These are phyloP conservation scores for Hydrochoerus hydrochaeris DNA, from an alignment of 2,113 vertebrate species.

Conservation along the genomic window DNA sequence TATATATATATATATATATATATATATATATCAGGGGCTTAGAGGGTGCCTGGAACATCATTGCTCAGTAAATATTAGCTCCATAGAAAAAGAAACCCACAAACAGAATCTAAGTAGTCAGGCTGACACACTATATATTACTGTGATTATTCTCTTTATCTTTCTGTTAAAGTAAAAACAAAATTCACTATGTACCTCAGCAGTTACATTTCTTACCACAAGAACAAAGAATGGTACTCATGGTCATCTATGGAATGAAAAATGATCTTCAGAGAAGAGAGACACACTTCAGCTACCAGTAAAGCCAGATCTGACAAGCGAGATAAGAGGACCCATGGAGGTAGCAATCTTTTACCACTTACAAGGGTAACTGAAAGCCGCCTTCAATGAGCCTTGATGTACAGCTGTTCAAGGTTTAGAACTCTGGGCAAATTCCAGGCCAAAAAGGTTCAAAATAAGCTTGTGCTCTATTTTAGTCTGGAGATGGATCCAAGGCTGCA, in stretches of 20 bases:
- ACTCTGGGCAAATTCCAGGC: not conserved
- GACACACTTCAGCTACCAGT: not conserved
- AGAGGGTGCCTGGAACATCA: not conserved
- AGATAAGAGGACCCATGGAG: not conserved
- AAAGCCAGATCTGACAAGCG: not conserved
- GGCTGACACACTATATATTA: not conserved
- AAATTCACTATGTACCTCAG: not conserved
- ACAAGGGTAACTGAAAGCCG: not conserved
- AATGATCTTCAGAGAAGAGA: not conserved
- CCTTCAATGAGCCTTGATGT: not conserved
- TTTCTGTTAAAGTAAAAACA: constrained; percentile 15
- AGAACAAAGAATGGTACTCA: not conserved
- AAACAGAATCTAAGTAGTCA: constrained; percentile 26
- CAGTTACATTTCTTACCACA: not conserved
- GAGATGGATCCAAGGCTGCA: not conserved
- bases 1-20: not conserved
- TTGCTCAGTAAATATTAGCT: constrained; percentile 17
- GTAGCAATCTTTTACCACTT: not conserved
- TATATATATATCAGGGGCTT: not conserved
- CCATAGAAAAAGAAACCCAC: not conserved
- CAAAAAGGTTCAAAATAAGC: not conserved
- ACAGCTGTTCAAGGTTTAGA: constrained; percentile 4
- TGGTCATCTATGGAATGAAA: not conserved
- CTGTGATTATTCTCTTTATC: not conserved
- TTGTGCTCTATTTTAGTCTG: not conserved